phyloP scores from a whole-genome alignment of 2,888 invertebrate species.

The Drosophila gaucha region DNA sequence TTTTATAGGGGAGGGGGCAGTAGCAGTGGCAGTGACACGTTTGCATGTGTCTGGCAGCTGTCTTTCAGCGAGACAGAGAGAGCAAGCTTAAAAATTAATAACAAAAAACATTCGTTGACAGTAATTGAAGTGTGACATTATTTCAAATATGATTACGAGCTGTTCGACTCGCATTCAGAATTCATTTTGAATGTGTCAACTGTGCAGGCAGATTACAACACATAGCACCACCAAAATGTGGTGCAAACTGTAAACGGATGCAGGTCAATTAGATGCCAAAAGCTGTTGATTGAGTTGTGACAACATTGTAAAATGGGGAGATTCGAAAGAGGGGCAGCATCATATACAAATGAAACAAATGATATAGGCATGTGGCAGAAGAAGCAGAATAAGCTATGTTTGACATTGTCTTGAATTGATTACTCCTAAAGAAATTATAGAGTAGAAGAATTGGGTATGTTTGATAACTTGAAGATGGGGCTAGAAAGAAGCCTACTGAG shows the following conservation, averaged over 20 bases:
- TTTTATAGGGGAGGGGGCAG: background rate
- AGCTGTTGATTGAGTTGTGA: constrained; percentile 42
- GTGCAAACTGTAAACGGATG: constrained; percentile 43
- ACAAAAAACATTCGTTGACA: constrained; percentile 62
- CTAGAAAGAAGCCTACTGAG: too few species aligned
- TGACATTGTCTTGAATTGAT: background rate
- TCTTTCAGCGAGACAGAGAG: constrained; percentile 11
- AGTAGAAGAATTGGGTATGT: too few species aligned
- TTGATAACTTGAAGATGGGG: too few species aligned
- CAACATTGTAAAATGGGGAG: background rate
- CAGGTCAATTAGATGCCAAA: constrained; percentile 40
- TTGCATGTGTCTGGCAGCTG: constrained; percentile 69
- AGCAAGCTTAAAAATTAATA: constrained; percentile 62
- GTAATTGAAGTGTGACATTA: constrained; percentile 74
- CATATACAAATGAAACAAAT: background rate
- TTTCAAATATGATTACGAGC: constrained; percentile 66
- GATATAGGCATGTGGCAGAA: background rate
- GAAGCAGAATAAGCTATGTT: background rate
- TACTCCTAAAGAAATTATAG: background rate
- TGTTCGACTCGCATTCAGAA: constrained; percentile 38
- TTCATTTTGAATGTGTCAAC: constrained; percentile 29
- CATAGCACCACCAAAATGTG: constrained; percentile 23
- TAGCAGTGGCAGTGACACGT: constrained; percentile 29
- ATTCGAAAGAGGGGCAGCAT: background rate
- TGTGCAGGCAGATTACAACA: constrained; percentile 51